These are phyloP conservation scores for Apantesis nais DNA, from an alignment of 2,888 invertebrate species.

Conservation along the genomic window DNA sequence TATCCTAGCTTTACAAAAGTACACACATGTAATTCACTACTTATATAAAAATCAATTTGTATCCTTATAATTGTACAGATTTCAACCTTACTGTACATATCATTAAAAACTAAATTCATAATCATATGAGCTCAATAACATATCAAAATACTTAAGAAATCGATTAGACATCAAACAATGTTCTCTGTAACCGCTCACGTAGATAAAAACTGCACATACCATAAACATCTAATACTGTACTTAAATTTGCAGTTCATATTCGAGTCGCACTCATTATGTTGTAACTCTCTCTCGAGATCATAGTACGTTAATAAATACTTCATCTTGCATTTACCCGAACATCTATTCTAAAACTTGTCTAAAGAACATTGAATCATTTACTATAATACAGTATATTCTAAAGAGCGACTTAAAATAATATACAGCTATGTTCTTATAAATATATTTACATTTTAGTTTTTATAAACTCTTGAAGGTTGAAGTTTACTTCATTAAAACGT, in stretches of 20 bases:
- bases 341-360: constrained; percentile 31
- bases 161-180: constrained; percentile 5
- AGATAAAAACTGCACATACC: constrained; percentile 29
- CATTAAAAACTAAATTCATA: constrained; percentile 17
- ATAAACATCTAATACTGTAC: constrained; percentile 61
- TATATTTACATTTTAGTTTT: constrained; percentile 46
- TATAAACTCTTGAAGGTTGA: constrained; percentile 21
- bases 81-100: constrained; percentile 16
- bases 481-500: constrained; percentile 15
- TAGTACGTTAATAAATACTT: constrained; percentile 51
- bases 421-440: constrained; percentile 31
- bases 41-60: neutral
- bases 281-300: constrained; percentile 57
- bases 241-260: constrained; percentile 58
- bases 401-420: constrained; percentile 34
- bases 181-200: constrained; percentile 7
- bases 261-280: constrained; percentile 46
- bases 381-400: constrained; percentile 44
- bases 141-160: constrained; percentile 10
- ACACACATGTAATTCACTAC: constrained; percentile 2
- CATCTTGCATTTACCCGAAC: constrained; percentile 38
- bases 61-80: constrained; percentile 14
- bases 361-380: constrained; percentile 38
- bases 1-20: neutral
- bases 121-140: constrained; percentile 14